Evolutionary conservation across 2,888 invertebrate genomes (phyloP), one percentile per base, ranked within the genome.

Genomic region (Hipparchia semele): DNA sequence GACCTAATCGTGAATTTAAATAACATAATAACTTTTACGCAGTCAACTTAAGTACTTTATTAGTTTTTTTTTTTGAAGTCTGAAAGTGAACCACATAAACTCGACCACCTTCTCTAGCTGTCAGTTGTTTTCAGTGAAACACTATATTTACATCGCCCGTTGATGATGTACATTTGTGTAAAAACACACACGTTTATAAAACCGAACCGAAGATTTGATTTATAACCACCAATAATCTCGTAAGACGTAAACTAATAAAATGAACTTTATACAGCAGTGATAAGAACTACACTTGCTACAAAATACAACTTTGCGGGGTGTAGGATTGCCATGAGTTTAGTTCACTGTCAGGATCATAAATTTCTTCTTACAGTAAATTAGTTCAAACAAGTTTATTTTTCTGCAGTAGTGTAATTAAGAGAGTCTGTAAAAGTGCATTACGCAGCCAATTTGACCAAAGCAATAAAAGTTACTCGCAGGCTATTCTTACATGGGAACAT

Each of bases 181-280:
- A 90, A 91, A 91, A 90, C 91, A 91, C 90, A 89, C 84, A 82
- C 86, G 87, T 91, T 88, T 87, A 81, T 84, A 82, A 86, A 86
- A 84, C 83, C 84, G 84, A 81, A 84, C 84, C 83, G 87, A 87
- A 86, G 87, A 90, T 90, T 92, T 93, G 92, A 92, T 92, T 92
- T 92, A 92, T 91, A 82, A 81, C 78, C 45, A 77, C 67, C 65
- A 72, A 58, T 70, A 46, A 75, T 39, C 54, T 12, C 58, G 8
- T 33, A 58, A 62, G 33, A 53, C 65, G 54, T 49, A 39, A 85
- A 81, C 3, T 33, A 49, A 2, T 33, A 68, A 49, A 83, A 75
- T 80, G 61, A 65, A 77, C 82, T 79, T 78, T 88, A 80, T 58
- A 2, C 0, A 0, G 7, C 76, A 12, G 72, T 10, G 2, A 79